Conservation (phyloP, 1,140 invertebrate genomes). For the Eciton burchellii region DNA sequence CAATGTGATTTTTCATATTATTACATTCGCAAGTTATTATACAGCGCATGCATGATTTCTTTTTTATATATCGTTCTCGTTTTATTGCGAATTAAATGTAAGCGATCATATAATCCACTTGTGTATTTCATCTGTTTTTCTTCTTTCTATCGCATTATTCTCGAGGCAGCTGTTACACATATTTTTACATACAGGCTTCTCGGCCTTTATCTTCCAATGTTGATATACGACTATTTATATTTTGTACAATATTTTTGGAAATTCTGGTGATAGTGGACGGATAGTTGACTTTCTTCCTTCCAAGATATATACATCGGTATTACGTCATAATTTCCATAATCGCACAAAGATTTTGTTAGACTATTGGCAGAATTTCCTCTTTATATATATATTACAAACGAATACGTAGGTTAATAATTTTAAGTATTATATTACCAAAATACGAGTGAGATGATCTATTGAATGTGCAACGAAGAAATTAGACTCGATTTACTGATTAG, state of each 20-base stretch:
- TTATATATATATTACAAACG: slow-evolving; percentile 45
- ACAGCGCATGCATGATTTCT: slow-evolving; percentile 60
- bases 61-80: slow-evolving; percentile 67
- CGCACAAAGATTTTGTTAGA: slow-evolving; percentile 49
- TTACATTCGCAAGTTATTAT: slow-evolving; percentile 61
- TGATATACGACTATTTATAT: slow-evolving; percentile 44
- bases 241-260: slow-evolving; percentile 48
- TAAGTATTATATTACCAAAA: slow-evolving; percentile 67
- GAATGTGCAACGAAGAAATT: slow-evolving; percentile 83
- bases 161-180: slow-evolving; percentile 19
- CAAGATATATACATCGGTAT: slow-evolving; percentile 27
- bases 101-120: background rate
- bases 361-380: slow-evolving; percentile 45
- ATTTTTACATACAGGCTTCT: slow-evolving; percentile 35
- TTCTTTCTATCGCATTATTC: slow-evolving; percentile 51
- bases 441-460: slow-evolving; percentile 81
- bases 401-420: slow-evolving; percentile 55
- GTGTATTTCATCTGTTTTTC: slow-evolving; percentile 45
- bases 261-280: slow-evolving; percentile 47
- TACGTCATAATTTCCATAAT: slow-evolving; percentile 66
- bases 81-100: slow-evolving; percentile 64
- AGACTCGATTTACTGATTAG: slow-evolving; percentile 78
- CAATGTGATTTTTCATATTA: slow-evolving; percentile 76
- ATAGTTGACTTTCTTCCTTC: no score
- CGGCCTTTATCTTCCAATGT: slow-evolving; percentile 31